Evolutionary conservation across 1,140 invertebrate species (phyloP).

Genomic region (Drosophila triauraria): DNA sequence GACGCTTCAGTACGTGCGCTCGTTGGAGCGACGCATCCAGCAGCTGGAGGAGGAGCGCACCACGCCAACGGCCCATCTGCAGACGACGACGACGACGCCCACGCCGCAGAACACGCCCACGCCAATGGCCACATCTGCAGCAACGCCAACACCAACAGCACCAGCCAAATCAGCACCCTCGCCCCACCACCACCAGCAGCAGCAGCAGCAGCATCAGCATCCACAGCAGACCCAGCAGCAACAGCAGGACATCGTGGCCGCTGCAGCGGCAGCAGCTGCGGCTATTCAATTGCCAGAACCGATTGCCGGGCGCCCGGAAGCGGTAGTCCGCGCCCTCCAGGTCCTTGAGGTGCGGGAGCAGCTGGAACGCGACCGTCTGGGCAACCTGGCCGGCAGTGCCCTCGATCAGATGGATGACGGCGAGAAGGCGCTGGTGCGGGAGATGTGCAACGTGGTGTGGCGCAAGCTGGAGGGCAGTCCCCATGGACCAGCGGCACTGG

Average conservation of each 20-base stretch:
- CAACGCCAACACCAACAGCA: conserved; percentile 67
- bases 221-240: conserved; percentile 44
- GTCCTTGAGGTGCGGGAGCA: conserved; percentile 96
- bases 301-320: conserved; percentile 90
- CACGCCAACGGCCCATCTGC: conserved; percentile 85
- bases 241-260: conserved; percentile 61
- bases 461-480: conserved; percentile 87
- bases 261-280: conserved; percentile 83
- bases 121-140: conserved; percentile 89
- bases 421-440: conserved; percentile 96
- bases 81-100: conserved; percentile 79
- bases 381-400: conserved; percentile 76
- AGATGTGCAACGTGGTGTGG: conserved; percentile 97
- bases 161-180: conserved; percentile 84
- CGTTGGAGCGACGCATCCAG: conserved; percentile 93
- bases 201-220: conserved; percentile 23
- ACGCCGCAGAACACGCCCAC: conserved; percentile 86
- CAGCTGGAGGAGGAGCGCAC: conserved; percentile 93
- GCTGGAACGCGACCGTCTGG: conserved; percentile 88
- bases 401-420: conserved; percentile 92
- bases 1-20: conserved; percentile 94
- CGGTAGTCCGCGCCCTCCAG: conserved; percentile 95
- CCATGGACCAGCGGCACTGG: conserved; percentile 62
- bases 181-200: conserved; percentile 37
- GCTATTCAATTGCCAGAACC: conserved; percentile 85